Conservation (phyloP, 2,113 vertebrate genomes). For the Piprites chloris region DNA sequence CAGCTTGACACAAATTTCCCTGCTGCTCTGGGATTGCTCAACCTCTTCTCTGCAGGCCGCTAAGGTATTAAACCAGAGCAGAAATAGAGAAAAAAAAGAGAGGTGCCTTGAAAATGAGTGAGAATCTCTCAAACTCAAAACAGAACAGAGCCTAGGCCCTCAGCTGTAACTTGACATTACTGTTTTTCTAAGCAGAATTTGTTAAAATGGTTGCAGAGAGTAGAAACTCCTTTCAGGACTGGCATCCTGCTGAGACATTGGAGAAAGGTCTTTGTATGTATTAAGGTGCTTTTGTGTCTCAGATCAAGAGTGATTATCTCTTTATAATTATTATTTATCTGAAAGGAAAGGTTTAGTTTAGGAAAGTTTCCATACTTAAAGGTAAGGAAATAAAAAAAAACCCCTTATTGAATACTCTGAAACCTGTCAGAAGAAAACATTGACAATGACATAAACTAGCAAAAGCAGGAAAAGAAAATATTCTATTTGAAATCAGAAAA, state of each 20-base stretch:
- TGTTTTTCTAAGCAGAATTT: neutral
- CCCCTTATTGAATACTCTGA: neutral
- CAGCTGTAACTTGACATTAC: neutral
- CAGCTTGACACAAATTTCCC: neutral
- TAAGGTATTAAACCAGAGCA: neutral
- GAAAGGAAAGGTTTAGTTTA: neutral
- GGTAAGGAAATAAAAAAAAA: neutral
- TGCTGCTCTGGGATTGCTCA: neutral
- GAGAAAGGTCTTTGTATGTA: neutral
- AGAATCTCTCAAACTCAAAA: neutral
- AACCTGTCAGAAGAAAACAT: neutral
- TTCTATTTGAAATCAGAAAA: neutral
- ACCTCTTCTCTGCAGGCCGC: neutral
- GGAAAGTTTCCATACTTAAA: neutral
- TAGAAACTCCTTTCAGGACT: neutral
- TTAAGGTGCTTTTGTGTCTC: neutral
- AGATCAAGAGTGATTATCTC: neutral
- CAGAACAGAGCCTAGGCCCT: neutral
- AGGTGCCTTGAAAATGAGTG: neutral
- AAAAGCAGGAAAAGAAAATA: neutral
- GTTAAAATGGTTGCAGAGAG: neutral
- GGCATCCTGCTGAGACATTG: neutral
- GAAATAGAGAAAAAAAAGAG: neutral
- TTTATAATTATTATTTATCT: neutral
- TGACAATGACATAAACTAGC: neutral